Evolutionary conservation across 2,888 invertebrate genomes (phyloP).

Genomic region (Mantis religiosa): DNA sequence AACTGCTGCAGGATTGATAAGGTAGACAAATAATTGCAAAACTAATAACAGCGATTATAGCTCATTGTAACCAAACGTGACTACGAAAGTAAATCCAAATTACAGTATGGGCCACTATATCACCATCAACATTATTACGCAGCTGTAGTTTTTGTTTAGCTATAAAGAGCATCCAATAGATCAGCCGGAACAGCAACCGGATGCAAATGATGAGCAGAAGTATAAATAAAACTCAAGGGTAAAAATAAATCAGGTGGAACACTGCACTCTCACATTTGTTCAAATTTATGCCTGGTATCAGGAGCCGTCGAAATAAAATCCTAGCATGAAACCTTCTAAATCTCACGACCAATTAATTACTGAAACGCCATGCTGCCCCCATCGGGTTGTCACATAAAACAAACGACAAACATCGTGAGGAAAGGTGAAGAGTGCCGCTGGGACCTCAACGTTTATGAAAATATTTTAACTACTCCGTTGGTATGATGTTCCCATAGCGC

Average conservation of each 20-base stretch:
- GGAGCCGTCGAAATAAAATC: neutral
- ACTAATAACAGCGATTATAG: no score
- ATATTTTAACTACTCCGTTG: neutral
- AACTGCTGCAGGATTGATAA: no score
- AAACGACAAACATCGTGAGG: neutral
- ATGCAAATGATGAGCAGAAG: neutral
- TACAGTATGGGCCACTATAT: no score
- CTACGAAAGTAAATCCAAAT: no score
- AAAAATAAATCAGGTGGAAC: neutral
- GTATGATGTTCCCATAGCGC: neutral
- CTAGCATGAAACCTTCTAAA: neutral
- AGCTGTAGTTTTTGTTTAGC: no score
- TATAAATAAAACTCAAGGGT: neutral
- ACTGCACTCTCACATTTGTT: neutral
- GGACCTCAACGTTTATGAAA: neutral
- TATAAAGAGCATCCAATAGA: neutral
- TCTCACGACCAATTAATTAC: neutral
- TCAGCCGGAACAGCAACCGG: neutral
- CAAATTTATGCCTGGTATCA: neutral
- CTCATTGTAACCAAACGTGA: no score
- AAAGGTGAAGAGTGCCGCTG: neutral
- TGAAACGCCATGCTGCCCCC: neutral
- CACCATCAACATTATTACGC: no score
- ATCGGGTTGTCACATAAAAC: neutral
- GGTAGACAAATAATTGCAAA: no score